Percentiles rank a stretch among this genome's conserved stretches.
phyloP scores from a whole-genome alignment of 2,797 vertebrate genomes.

The Hydrolagus colliei region DNA sequence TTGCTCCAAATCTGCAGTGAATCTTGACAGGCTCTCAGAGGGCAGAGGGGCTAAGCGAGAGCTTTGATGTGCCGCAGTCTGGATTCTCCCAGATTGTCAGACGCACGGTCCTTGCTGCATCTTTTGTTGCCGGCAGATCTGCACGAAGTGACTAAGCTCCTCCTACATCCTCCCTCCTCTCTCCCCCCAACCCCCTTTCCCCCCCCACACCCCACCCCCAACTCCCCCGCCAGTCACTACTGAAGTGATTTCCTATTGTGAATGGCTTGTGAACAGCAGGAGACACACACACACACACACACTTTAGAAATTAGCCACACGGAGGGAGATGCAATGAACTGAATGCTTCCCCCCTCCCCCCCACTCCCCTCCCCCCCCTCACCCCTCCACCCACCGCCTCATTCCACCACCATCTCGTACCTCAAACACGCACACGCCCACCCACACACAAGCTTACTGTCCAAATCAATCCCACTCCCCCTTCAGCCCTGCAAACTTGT shows the following conservation, averaged over 20 bases:
- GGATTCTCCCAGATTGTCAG: background rate
- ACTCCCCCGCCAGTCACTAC: background rate
- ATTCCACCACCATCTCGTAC: too few relatives aligned
- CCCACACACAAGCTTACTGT: too few relatives aligned
- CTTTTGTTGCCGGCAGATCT: background rate
- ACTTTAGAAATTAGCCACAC: background rate
- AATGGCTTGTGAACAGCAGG: background rate
- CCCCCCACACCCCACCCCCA: background rate
- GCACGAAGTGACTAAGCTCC: background rate
- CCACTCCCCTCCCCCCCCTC: too few relatives aligned
- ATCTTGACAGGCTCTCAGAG: background rate
- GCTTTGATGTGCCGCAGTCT: slow-evolving; percentile 3
- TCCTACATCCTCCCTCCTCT: background rate
- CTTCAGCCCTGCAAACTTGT: too few relatives aligned
- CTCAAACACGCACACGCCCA: too few relatives aligned
- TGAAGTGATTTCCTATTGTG: background rate
- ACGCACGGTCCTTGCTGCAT: too few relatives aligned
- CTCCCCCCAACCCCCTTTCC: background rate
- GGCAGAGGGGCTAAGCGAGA: background rate
- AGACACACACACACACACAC: background rate
- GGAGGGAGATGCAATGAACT: too few relatives aligned
- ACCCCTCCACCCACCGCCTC: too few relatives aligned
- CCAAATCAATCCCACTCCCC: too few relatives aligned
- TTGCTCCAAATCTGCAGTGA: slow-evolving; percentile 6
- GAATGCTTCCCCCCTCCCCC: too few relatives aligned